Conservation (phyloP, 2,888 invertebrate species). For the Cerastoderma edule region DNA sequence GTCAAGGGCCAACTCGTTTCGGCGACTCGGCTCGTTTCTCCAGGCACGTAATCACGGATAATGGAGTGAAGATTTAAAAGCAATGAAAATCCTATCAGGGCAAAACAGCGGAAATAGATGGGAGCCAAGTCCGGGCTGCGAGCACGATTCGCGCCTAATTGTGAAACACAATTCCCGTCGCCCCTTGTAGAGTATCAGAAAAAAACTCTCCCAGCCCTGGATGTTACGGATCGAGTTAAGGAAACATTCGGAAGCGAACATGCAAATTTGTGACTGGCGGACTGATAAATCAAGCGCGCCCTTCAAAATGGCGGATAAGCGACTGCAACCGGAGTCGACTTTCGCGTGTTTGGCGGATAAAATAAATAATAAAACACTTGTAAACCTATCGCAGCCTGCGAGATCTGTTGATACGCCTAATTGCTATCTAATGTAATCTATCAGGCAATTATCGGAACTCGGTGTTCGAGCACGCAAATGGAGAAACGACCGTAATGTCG, state of each 20-base stretch:
- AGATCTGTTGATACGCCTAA: constrained; percentile 39
- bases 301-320: constrained; percentile 55
- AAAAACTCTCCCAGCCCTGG: constrained; percentile 40
- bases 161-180: constrained; percentile 56
- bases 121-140: constrained; percentile 49
- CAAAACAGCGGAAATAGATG: constrained; percentile 57
- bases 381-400: constrained; percentile 37
- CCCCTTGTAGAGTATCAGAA: constrained; percentile 40
- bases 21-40: neutral
- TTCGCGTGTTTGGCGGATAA: constrained; percentile 49
- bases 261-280: constrained; percentile 50
- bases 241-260: constrained; percentile 50
- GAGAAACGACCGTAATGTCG: neutral
- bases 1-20: no score
- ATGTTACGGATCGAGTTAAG: constrained; percentile 54
- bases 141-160: constrained; percentile 56
- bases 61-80: constrained; percentile 63
- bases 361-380: constrained; percentile 42
- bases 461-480: constrained; percentile 4
- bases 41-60: constrained; percentile 48
- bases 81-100: constrained; percentile 60
- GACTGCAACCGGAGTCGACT: constrained; percentile 44
- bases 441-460: constrained; percentile 18
- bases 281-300: constrained; percentile 59
- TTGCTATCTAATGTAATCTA: constrained; percentile 34